Evolutionary conservation across 2,888 invertebrate species (phyloP).

Genomic region (Torymus tubicola): DNA sequence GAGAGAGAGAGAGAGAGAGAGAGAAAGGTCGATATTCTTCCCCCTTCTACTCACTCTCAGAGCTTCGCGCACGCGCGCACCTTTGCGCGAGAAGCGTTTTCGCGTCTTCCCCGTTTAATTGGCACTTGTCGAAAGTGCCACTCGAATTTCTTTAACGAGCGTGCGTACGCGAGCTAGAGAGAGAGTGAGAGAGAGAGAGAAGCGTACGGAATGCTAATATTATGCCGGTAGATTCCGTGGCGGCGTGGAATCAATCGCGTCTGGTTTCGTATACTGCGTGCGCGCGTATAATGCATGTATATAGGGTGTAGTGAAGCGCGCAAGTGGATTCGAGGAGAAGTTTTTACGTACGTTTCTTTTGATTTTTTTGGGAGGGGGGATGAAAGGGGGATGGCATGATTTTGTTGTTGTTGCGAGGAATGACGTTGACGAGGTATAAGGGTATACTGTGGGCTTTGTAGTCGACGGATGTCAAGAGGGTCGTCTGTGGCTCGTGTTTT

Average conservation of each 20-base stretch:
- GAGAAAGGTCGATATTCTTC: conserved; percentile 27
- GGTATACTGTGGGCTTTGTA: too few relatives aligned
- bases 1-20: neutral
- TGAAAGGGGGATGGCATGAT: too few relatives aligned
- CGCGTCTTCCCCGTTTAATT: conserved; percentile 52
- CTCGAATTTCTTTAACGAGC: conserved; percentile 53
- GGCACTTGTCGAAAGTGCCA: conserved; percentile 54
- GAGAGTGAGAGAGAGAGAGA: conserved; percentile 6
- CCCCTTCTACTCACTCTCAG: neutral
- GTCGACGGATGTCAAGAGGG: too few relatives aligned
- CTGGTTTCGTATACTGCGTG: too few relatives aligned
- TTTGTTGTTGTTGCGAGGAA: too few relatives aligned
- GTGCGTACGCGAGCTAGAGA: conserved; percentile 27
- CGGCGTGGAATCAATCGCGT: conserved; percentile 35
- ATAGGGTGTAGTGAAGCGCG: too few relatives aligned
- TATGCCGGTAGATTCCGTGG: conserved; percentile 6
- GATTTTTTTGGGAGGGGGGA: too few relatives aligned
- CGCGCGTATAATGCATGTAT: too few relatives aligned
- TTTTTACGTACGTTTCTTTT: too few relatives aligned
- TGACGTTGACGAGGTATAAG: too few relatives aligned
- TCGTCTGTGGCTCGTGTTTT: too few relatives aligned
- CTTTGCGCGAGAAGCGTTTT: conserved; percentile 34
- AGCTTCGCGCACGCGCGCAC: conserved; percentile 3
- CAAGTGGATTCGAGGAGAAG: too few relatives aligned
- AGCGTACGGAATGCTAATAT: conserved; percentile 33